A percentile compares a stretch with the other conserved stretches of the same genome.
Evolutionary conservation across 2,797 vertebrate species (phyloP).

Genomic region (Anas capensis): DNA sequence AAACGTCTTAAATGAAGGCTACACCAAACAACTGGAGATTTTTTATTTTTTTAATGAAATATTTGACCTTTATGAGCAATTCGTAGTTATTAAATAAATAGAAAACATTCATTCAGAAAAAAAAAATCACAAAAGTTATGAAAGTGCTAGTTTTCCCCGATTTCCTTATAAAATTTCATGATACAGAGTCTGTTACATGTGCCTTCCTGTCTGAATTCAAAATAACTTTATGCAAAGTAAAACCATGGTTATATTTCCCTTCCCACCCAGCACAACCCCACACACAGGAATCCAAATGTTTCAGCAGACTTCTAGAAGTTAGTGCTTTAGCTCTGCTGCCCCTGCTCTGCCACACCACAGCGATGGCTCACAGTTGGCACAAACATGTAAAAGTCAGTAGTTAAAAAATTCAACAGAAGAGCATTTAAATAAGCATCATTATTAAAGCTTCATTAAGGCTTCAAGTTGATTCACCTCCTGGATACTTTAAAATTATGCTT

Average conservation of each 20-base stretch:
- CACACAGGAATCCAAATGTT: not conserved
- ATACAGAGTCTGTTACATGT: not conserved
- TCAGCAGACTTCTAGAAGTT: not conserved
- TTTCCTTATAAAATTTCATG: conserved; percentile 11
- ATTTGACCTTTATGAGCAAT: conserved; percentile 8
- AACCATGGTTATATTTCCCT: not conserved
- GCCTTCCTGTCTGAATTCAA: not conserved
- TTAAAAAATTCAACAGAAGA: not conserved
- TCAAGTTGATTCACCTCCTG: not conserved
- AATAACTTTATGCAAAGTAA: not conserved
- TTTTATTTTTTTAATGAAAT: conserved; percentile 39
- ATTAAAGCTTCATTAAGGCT: not conserved
- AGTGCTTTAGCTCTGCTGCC: conserved; percentile 17
- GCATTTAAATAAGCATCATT: not conserved
- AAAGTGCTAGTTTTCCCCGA: conserved; percentile 13
- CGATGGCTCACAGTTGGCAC: not conserved
- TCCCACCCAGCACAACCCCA: not conserved
- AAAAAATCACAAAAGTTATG: not conserved
- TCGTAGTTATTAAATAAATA: conserved; percentile 65
- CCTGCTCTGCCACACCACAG: not conserved
- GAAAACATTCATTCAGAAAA: not conserved
- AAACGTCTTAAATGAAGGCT: not conserved
- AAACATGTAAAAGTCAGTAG: not conserved
- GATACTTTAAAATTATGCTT: not conserved
- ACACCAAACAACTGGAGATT: not conserved